Evolutionary conservation across 2,797 vertebrate species (phyloP), one percentile per base, ranked within the genome.

Genomic region (Gymnocypris eckloni): DNA sequence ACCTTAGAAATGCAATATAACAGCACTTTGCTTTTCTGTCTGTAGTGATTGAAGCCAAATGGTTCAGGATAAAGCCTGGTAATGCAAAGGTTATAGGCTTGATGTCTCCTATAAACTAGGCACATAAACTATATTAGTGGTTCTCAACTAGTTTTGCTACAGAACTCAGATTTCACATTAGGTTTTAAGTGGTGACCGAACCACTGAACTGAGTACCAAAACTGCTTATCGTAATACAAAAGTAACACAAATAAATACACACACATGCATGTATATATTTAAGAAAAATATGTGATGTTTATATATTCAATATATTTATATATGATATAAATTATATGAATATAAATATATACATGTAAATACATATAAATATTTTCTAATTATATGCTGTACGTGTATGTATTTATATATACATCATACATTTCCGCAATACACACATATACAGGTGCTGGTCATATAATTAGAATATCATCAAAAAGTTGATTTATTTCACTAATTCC

Each of bases 1-100:
- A 82, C 67, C 79, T 82, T 82, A 81, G 75, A 76, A 71, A 86
- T 54, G 80, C 81, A 84, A 84, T 87, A 61, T 72, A 86, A 73
- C 41, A n/a, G 13, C 75, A 69, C 72, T 87, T 83, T 86, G 72
- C 75, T 87, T 81, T 83, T 66, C 48, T 72, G 56, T 33, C 43
- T 82, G 82, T 85, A 50, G 59, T 83, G 20, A 76, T 77, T 64
- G 8, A 84, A 69, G 33, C 28, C 20, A 67, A 39, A 39, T 39
- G 22, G 20, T 77, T 67, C 16, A 5, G 82, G 61, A 76, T 84
- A 41, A 54, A 67, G 16, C 33, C n/a, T 61, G 22, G 54, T 45
- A 79, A 61, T 0, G 4, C 8, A 61, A 61, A 61, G 76, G 22
- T 43, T 79, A 61, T 79, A 61, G 4, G 54, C n/a, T 61, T 79